phyloP scores from a whole-genome alignment of 2,797 vertebrate species.

The Notolepis coatsorum region DNA sequence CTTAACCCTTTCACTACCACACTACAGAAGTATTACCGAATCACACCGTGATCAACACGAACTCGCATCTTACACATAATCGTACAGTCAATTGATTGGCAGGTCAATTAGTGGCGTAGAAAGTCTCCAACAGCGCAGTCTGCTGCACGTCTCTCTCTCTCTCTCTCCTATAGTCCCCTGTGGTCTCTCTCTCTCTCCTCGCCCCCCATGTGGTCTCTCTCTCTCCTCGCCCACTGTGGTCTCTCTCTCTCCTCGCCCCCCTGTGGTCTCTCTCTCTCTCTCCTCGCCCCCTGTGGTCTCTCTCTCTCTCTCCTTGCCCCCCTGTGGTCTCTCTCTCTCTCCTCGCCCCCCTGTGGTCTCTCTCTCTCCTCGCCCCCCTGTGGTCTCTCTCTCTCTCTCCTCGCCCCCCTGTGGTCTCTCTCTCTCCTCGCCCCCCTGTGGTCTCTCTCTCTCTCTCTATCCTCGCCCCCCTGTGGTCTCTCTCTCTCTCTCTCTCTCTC shows the following conservation, averaged over 20 bases:
- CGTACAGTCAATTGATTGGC: neutral
- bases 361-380: too few species aligned
- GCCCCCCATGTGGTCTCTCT: too few species aligned
- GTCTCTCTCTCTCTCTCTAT: too few species aligned
- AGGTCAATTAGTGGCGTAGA: conserved; percentile 9
- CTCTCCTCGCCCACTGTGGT: conserved; percentile 31
- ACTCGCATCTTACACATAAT: conserved; percentile 7
- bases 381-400: too few species aligned
- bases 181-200: too few species aligned
- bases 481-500: too few species aligned
- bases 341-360: conserved; percentile 37
- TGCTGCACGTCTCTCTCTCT: conserved; percentile 31
- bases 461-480: conserved; percentile 37
- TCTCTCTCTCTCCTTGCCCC: too few species aligned
- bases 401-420: conserved; percentile 37
- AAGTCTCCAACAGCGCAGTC: conserved; percentile 8
- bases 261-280: too few species aligned
- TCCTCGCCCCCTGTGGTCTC: conserved; percentile 32
- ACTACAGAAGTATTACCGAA: neutral
- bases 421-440: too few species aligned
- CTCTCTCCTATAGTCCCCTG: conserved; percentile 32
- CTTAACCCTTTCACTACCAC: too few species aligned
- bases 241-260: too few species aligned
- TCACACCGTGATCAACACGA: conserved; percentile 7
- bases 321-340: conserved; percentile 35